Percentiles rank a stretch among this genome's conserved stretches.
These are phyloP conservation scores for Meleagris gallopavo DNA, from an alignment of 2,113 vertebrate species.

Conservation along the genomic window DNA sequence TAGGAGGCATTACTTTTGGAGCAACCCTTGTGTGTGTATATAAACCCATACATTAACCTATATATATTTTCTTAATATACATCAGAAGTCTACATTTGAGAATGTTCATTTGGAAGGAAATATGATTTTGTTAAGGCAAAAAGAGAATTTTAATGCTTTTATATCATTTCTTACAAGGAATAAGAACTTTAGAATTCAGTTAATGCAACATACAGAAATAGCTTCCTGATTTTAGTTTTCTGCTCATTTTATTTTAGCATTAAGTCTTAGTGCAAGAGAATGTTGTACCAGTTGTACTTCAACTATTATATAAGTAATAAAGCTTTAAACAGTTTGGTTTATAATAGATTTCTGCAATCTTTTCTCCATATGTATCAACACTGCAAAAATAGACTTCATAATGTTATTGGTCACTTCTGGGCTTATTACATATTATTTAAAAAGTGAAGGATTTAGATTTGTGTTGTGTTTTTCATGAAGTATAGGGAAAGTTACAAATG, in stretches of 20 bases:
- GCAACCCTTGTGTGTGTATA: too few relatives aligned
- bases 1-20: too few relatives aligned
- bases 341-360: not conserved
- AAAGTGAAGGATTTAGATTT: not conserved
- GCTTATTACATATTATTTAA: not conserved
- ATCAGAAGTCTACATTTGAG: not conserved
- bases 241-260: not conserved
- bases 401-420: not conserved
- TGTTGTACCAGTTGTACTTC: not conserved
- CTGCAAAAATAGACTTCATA: not conserved
- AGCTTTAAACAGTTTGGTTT: not conserved
- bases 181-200: not conserved
- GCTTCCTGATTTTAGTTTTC: not conserved
- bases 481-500: not conserved
- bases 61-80: not conserved
- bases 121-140: not conserved
- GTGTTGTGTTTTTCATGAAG: not conserved
- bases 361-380: not conserved
- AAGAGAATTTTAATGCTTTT: not conserved
- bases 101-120: not conserved
- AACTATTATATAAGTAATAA: not conserved
- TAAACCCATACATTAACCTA: not conserved
- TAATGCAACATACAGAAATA: not conserved
- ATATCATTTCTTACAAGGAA: not conserved
- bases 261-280: not conserved